phyloP scores from a whole-genome alignment of 92 coral and sea anemone species.

The Palythoa grandis region DNA sequence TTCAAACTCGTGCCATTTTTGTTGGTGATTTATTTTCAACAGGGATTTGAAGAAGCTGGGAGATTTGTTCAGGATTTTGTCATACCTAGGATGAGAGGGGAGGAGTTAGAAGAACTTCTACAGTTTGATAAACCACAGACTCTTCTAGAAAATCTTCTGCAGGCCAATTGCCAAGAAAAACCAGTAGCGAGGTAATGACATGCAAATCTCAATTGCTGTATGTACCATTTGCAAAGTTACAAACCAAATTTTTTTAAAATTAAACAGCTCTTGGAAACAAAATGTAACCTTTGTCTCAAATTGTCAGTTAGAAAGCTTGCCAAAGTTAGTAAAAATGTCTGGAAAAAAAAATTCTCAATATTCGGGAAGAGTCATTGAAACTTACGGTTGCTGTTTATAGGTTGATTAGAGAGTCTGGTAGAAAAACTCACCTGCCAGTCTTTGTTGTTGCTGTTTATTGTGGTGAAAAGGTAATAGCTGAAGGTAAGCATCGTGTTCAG shows the following conservation, averaged over 20 bases:
- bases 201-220: neutral
- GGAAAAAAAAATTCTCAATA: too few species aligned
- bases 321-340: too few species aligned
- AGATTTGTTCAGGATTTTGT: constrained; percentile 87
- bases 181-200: constrained; percentile 77
- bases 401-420: constrained; percentile 79
- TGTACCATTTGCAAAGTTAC: neutral
- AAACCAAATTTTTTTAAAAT: neutral
- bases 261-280: too few species aligned
- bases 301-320: neutral
- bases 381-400: constrained; percentile 21
- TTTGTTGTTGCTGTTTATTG: constrained; percentile 88
- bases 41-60: constrained; percentile 85
- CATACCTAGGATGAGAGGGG: constrained; percentile 75
- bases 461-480: constrained; percentile 78
- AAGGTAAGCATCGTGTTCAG: constrained; percentile 58
- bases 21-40: neutral
- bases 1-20: too few species aligned
- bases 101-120: constrained; percentile 74
- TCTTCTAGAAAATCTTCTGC: constrained; percentile 62
- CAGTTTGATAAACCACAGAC: constrained; percentile 74
- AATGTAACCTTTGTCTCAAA: neutral
- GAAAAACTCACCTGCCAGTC: constrained; percentile 75
- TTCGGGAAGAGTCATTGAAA: too few species aligned
- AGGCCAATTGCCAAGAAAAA: constrained; percentile 68